phyloP scores from a whole-genome alignment of 1,140 invertebrate genomes.

The Drosophila persimilis region DNA sequence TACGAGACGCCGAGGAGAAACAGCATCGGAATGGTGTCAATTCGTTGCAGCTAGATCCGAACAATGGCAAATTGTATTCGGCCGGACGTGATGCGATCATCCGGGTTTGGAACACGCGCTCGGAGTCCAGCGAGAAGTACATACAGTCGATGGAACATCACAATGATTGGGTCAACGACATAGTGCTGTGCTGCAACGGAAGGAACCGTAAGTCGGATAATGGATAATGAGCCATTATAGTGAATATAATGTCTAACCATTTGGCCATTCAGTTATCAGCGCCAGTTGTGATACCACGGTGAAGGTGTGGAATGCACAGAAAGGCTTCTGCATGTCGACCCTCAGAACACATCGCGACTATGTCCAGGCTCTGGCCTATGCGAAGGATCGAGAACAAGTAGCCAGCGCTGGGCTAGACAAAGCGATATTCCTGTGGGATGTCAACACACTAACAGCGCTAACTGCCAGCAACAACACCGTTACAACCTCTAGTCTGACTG shows the following conservation, averaged over 20 bases:
- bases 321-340: constrained; percentile 99
- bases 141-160: constrained; percentile 98
- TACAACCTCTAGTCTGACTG: constrained; percentile 97
- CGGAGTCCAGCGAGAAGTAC: constrained; percentile 90
- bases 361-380: constrained; percentile 98
- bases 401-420: constrained; percentile 98
- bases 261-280: constrained; percentile 91
- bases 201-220: constrained; percentile 90
- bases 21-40: constrained; percentile 98
- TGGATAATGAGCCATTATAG: too few species aligned
- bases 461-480: constrained; percentile 99
- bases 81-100: constrained; percentile 98
- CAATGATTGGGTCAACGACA: constrained; percentile 99
- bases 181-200: constrained; percentile 97
- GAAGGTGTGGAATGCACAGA: constrained; percentile 99
- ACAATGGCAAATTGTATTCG: constrained; percentile 95
- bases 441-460: constrained; percentile 98
- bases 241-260: too few species aligned
- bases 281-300: constrained; percentile 99
- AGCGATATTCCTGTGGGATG: constrained; percentile 99
- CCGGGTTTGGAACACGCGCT: constrained; percentile 95
- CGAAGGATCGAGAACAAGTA: constrained; percentile 96
- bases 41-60: constrained; percentile 96
- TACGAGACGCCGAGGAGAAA: constrained; percentile 97
- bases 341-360: constrained; percentile 99